Percentiles rank a stretch among this genome's conserved stretches.
Conservation (phyloP, 2,113 vertebrate genomes). For the Sarotherodon lohbergeri region DNA sequence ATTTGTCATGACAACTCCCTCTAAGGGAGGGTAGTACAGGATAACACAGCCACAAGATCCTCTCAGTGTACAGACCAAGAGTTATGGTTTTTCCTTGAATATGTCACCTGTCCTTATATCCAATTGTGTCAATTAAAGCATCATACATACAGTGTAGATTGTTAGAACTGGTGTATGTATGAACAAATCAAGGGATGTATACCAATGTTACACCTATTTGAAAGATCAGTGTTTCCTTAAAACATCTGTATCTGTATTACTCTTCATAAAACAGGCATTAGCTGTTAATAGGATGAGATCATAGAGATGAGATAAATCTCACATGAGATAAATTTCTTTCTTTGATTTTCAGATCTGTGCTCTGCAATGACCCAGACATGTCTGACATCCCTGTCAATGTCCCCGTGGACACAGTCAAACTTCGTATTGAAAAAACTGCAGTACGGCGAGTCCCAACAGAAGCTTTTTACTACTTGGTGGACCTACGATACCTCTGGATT, state of each 20-base stretch:
- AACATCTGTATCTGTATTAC: neutral
- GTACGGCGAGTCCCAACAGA: constrained; percentile 80
- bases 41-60: neutral
- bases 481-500: constrained; percentile 90
- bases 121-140: neutral
- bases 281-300: neutral
- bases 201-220: neutral
- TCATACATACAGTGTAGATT: neutral
- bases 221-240: neutral
- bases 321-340: neutral
- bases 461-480: constrained; percentile 93
- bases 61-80: neutral
- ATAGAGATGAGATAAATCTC: neutral
- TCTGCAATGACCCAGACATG: constrained; percentile 95
- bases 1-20: neutral
- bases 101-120: neutral
- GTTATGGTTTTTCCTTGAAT: neutral
- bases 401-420: constrained; percentile 86
- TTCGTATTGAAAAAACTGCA: constrained; percentile 90
- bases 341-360: constrained; percentile 76
- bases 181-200: neutral
- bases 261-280: neutral
- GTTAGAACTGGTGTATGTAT: neutral
- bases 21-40: neutral
- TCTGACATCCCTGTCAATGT: constrained; percentile 87